phyloP scores from a whole-genome alignment of 92 coral and sea anemone genomes.

The Pocillopora grandis region DNA sequence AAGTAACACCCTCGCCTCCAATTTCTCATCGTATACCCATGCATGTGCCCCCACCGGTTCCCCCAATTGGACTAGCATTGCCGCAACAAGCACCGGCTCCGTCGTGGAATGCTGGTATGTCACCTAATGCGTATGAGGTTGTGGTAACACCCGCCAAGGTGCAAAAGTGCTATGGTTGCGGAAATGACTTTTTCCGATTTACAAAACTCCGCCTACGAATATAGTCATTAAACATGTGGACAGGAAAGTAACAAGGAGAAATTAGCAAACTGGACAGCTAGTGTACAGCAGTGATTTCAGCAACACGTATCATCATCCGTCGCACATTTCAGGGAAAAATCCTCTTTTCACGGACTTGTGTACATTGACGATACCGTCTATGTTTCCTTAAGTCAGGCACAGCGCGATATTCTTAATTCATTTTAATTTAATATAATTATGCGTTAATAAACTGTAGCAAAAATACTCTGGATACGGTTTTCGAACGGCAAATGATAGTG shows the following conservation, averaged over 20 bases:
- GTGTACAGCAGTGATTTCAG: constrained; percentile 34
- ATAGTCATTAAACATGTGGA: no score
- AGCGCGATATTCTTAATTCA: constrained; percentile 36
- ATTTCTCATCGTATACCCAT: background rate
- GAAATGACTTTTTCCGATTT: no score
- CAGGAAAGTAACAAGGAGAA: no score
- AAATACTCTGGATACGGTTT: no score
- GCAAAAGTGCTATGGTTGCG: no score
- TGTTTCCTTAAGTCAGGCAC: constrained; percentile 32
- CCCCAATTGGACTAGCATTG: background rate
- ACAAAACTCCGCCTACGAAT: no score
- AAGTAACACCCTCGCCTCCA: constrained; percentile 1
- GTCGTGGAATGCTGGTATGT: constrained; percentile 37
- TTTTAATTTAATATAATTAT: background rate
- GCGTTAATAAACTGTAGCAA: no score
- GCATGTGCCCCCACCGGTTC: background rate
- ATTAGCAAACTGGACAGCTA: no score
- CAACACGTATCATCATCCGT: constrained; percentile 38
- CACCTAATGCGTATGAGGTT: constrained; percentile 33
- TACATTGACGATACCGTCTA: constrained; percentile 21
- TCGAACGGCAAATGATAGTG: no score
- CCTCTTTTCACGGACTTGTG: constrained; percentile 28
- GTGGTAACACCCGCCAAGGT: no score
- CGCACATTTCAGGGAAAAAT: constrained; percentile 21
- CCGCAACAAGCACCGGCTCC: constrained; percentile 33